Evolutionary conservation across 2,888 invertebrate species (phyloP).

Genomic region (Leptarthrus brevirostris): DNA sequence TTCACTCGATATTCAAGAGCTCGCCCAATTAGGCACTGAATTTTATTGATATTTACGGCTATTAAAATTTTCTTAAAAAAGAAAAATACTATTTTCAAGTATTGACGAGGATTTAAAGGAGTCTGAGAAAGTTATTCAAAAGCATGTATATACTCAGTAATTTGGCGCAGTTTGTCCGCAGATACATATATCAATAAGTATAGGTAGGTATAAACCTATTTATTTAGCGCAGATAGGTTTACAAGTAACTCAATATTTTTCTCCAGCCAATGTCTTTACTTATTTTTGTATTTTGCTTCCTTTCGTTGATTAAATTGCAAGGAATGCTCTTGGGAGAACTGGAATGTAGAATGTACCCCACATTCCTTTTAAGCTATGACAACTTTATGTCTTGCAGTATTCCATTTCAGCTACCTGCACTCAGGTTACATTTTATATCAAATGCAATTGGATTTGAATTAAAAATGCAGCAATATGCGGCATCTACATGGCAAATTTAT

Average conservation of each 20-base stretch:
- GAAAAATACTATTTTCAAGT: neutral
- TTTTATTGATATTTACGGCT: conserved; percentile 18
- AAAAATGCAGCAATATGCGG: conserved; percentile 5
- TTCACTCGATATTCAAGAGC: conserved; percentile 22
- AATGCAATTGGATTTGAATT: conserved; percentile 22
- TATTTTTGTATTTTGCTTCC: conserved; percentile 1
- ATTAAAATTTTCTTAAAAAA: neutral
- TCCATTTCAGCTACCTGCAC: neutral
- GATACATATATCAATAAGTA: no score
- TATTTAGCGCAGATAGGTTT: no score
- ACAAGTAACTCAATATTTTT: no score
- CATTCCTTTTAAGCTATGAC: conserved; percentile 21
- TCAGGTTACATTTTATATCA: conserved; percentile 12
- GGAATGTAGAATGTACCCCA: neutral
- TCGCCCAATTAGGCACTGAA: conserved; percentile 3
- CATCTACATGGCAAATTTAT: conserved; percentile 18
- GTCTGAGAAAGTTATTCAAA: no score
- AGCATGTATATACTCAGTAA: no score
- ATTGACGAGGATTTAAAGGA: neutral
- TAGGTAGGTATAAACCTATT: neutral
- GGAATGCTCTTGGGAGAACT: neutral
- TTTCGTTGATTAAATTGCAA: conserved; percentile 26
- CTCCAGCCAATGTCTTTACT: neutral
- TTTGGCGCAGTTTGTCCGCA: no score
- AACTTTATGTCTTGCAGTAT: conserved; percentile 15